A percentile compares a stretch with the other conserved stretches of the same genome.
Conservation (phyloP, 2,797 vertebrate genomes). For the Peromyscus aztecus region DNA sequence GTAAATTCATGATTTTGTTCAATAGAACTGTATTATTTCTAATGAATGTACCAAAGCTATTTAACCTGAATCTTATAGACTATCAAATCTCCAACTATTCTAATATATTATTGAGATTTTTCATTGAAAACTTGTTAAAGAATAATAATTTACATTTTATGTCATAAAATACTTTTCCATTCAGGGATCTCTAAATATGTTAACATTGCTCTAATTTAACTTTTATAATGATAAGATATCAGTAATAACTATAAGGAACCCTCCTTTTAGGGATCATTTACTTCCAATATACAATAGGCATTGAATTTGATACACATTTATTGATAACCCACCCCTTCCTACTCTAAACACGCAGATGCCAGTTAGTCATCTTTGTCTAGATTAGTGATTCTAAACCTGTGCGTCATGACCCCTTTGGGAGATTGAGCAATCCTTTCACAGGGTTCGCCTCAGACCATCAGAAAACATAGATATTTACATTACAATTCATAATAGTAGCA, state of each 20-base stretch:
- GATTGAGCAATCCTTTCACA: neutral
- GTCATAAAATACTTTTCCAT: neutral
- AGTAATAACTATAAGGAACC: neutral
- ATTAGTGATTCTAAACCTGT: neutral
- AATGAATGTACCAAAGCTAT: neutral
- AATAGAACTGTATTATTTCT: slow-evolving; percentile 9
- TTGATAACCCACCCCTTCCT: neutral
- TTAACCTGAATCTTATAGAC: slow-evolving; percentile 24
- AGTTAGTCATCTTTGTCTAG: too few relatives aligned
- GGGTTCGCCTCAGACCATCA: neutral
- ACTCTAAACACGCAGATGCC: neutral
- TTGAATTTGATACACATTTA: neutral
- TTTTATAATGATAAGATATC: neutral
- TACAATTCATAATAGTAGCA: neutral
- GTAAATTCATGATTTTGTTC: neutral
- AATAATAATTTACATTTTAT: neutral
- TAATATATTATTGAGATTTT: neutral
- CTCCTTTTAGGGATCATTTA: neutral
- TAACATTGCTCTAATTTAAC: neutral
- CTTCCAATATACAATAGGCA: neutral
- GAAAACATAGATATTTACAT: neutral
- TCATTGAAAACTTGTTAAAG: neutral
- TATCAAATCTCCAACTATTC: neutral
- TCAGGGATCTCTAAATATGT: neutral
- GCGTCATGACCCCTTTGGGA: neutral